Evolutionary conservation across 2,113 vertebrate genomes (phyloP), one percentile per base, ranked within the genome.

Genomic region (Propithecus coquereli): DNA sequence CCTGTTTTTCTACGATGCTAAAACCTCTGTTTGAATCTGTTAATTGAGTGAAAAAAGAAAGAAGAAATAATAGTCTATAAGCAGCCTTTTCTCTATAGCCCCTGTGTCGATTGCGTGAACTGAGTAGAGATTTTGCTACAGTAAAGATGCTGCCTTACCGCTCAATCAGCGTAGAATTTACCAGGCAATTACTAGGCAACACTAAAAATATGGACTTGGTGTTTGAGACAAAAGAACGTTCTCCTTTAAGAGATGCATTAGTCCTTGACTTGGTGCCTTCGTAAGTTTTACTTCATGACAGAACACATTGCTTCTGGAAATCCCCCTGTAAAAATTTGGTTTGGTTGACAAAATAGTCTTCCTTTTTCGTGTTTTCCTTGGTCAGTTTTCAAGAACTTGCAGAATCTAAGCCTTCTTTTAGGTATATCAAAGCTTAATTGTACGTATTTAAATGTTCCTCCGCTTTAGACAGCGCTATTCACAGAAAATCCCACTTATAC

Each of bases 331-430:
- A 90, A 91, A 97, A 40, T 5, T 16, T 52, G 3, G 65, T 83
- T 83, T 37, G 66, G 37, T 9, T 88, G 85, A 96, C 59, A 61
- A 92, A 95, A 32, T 68, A 89, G 80, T 88, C 43, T n/a, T 77
- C 14, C 45, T 87, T 84, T 43, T 74, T 89, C 87, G 34, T 92
- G 32, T 25, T 92, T 97, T 47, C 25, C 34, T 96, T 61, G 52
- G 97, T 97, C 54, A 32, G 23, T 59, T 89, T 97, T 94, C 37
- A 83, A 89, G 73, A 94, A 74, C 61, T 37, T 87, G 50, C 14
- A 96, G 52, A 74, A 59, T 34, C 65, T 11, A 1, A 45, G 17
- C 88, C 30, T 85, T 93, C 61, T 54, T 83, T 73, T 68, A 84
- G 54, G 34, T 9, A 20, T 25, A 25, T 80, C 43, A 74, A 70